Conservation (phyloP, 2,888 invertebrate genomes). For the Brenthis daphne region DNA sequence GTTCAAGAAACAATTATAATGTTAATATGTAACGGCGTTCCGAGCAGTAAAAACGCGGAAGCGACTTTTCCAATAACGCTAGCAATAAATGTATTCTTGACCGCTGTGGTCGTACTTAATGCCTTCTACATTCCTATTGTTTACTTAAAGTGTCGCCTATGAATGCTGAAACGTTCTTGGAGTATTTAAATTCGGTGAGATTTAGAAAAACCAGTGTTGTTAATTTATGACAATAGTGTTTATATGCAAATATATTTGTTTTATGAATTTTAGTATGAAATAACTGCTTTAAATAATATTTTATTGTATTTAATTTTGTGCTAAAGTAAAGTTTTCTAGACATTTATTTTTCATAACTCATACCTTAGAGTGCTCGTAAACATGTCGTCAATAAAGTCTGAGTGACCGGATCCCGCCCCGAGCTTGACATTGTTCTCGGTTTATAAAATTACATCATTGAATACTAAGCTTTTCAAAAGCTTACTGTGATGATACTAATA, state of each 20-base stretch:
- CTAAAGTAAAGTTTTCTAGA: slow-evolving; percentile 34
- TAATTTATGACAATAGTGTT: background rate
- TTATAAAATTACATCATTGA: slow-evolving; percentile 62
- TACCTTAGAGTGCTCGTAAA: slow-evolving; percentile 57
- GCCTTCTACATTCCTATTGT: slow-evolving; percentile 55
- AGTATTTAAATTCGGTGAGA: background rate
- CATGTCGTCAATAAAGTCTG: slow-evolving; percentile 63
- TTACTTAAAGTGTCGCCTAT: slow-evolving; percentile 44
- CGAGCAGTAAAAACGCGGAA: slow-evolving; percentile 68
- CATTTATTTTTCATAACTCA: slow-evolving; percentile 51
- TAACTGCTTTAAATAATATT: no score
- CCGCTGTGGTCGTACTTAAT: slow-evolving; percentile 46
- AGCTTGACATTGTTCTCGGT: slow-evolving; percentile 57
- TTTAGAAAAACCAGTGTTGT: background rate
- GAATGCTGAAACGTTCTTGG: slow-evolving; percentile 14
- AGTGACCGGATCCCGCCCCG: slow-evolving; percentile 53
- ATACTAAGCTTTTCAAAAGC: slow-evolving; percentile 49
- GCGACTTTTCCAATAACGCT: slow-evolving; percentile 71
- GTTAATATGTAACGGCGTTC: slow-evolving; percentile 58
- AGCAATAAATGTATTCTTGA: slow-evolving; percentile 64
- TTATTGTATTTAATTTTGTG: background rate
- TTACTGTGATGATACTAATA: slow-evolving; percentile 20
- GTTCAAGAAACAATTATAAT: slow-evolving; percentile 30
- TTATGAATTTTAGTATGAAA: background rate
- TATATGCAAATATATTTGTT: background rate